Conservation (phyloP, 2,113 vertebrate genomes). For the Amphiprion ocellaris region DNA sequence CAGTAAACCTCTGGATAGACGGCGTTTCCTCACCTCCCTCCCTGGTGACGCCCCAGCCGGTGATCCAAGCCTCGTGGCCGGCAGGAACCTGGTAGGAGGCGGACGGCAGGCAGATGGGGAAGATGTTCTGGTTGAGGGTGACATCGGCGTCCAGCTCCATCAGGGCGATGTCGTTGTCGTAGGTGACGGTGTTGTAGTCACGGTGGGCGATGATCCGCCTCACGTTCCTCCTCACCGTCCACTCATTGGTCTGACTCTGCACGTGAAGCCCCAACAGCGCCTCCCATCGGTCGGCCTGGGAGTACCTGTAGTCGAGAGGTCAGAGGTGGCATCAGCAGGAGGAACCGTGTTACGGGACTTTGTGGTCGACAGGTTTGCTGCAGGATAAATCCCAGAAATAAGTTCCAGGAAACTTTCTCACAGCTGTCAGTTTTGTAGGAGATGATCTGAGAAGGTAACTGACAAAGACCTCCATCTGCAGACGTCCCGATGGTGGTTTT, state of each 20-base stretch:
- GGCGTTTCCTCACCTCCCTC: constrained; percentile 66
- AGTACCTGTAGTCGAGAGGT: constrained; percentile 58
- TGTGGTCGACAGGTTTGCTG: too few relatives aligned
- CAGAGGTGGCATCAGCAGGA: constrained; percentile 3
- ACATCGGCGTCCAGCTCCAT: constrained; percentile 78
- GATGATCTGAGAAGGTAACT: too few relatives aligned
- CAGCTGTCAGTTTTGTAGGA: too few relatives aligned
- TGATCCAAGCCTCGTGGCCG: constrained; percentile 77
- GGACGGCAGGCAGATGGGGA: constrained; percentile 82
- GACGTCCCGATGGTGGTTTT: too few relatives aligned
- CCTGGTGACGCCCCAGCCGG: constrained; percentile 79
- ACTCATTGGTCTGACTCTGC: constrained; percentile 76
- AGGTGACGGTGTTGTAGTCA: constrained; percentile 33
- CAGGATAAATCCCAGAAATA: too few relatives aligned
- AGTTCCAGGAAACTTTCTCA: too few relatives aligned
- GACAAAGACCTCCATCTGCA: too few relatives aligned
- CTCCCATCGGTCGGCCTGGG: constrained; percentile 80
- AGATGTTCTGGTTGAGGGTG: constrained; percentile 76
- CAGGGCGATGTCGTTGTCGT: constrained; percentile 79
- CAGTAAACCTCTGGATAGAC: too few relatives aligned
- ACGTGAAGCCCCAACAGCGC: constrained; percentile 87
- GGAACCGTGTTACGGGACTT: too few relatives aligned
- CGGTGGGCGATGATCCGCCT: constrained; percentile 69
- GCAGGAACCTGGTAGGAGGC: constrained; percentile 66
- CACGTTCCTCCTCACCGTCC: constrained; percentile 54